Conservation (phyloP, 2,888 invertebrate species). For the Cyclophora punctaria region DNA sequence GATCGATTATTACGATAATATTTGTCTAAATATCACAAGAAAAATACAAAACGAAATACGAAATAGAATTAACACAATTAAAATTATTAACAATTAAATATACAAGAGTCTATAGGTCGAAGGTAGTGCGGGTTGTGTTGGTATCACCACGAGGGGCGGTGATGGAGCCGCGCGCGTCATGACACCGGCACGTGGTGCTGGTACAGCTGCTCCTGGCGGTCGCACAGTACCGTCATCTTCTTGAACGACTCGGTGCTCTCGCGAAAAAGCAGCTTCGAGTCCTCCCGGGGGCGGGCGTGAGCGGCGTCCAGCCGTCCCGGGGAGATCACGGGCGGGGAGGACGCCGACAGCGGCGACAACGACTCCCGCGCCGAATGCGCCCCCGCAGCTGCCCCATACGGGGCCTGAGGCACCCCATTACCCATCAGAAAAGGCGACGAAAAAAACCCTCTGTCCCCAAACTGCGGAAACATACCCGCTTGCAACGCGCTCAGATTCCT, state of each 20-base stretch:
- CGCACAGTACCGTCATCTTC: slow-evolving; percentile 71
- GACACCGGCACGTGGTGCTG: slow-evolving; percentile 74
- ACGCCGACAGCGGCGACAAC: slow-evolving; percentile 64
- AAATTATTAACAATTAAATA: slow-evolving; percentile 73
- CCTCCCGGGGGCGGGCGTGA: slow-evolving; percentile 58
- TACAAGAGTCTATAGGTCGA: slow-evolving; percentile 53
- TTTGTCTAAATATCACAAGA: slow-evolving; percentile 76
- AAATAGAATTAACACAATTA: slow-evolving; percentile 72
- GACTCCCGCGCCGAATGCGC: slow-evolving; percentile 62
- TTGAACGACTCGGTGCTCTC: slow-evolving; percentile 70
- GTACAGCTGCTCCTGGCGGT: slow-evolving; percentile 70
- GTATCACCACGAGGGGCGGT: slow-evolving; percentile 62
- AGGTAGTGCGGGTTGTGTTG: slow-evolving; percentile 35
- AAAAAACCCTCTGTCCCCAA: slow-evolving; percentile 60
- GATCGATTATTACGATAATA: slow-evolving; percentile 67
- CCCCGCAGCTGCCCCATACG: slow-evolving; percentile 57
- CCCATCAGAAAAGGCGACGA: slow-evolving; percentile 63
- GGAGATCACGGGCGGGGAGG: slow-evolving; percentile 65
- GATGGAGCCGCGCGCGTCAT: slow-evolving; percentile 59
- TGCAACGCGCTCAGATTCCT: slow-evolving; percentile 60
- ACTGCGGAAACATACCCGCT: slow-evolving; percentile 60
- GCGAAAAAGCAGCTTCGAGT: slow-evolving; percentile 71
- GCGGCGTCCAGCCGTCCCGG: slow-evolving; percentile 65
- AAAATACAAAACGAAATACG: slow-evolving; percentile 73
- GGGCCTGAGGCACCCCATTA: slow-evolving; percentile 48